Conservation (phyloP, 1,140 invertebrate genomes). For the Copidosoma floridanum region DNA sequence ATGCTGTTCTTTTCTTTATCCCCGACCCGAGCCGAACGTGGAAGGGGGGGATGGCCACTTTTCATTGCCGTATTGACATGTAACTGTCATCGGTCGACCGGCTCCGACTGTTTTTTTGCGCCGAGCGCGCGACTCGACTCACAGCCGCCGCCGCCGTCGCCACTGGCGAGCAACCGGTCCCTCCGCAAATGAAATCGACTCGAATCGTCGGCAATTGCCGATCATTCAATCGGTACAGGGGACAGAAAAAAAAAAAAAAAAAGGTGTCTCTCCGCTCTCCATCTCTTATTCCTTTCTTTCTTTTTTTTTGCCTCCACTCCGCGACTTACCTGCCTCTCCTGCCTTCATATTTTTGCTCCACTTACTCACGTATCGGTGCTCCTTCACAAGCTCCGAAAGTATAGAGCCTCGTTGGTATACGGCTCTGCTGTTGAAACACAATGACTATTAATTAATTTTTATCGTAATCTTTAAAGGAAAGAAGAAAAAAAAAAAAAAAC, state of each 20-base stretch:
- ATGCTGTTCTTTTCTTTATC: background rate
- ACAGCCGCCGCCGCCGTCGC: background rate
- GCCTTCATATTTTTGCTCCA: no score
- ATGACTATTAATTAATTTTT: no score
- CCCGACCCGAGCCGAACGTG: background rate
- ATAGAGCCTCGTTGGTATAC: no score
- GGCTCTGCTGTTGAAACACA: no score
- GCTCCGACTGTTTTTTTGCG: conserved; percentile 37
- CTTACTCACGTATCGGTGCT: no score
- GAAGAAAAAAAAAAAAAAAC: no score
- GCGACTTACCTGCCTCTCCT: background rate
- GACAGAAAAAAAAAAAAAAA: conserved; percentile 32
- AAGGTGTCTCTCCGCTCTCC: conserved; percentile 36
- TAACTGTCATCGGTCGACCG: conserved; percentile 47
- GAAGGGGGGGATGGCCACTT: conserved; percentile 36
- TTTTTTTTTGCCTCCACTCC: conserved; percentile 26
- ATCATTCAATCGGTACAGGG: conserved; percentile 36
- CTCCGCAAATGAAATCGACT: conserved; percentile 40
- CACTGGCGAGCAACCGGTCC: background rate
- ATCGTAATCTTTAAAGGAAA: no score
- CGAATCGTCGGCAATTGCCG: conserved; percentile 44
- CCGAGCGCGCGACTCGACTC: conserved; percentile 26
- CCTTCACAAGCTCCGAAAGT: no score
- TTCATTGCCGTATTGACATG: conserved; percentile 53
- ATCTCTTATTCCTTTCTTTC: conserved; percentile 16